Conservation (phyloP, 2,888 invertebrate species). For the Allolobophora icterica region DNA sequence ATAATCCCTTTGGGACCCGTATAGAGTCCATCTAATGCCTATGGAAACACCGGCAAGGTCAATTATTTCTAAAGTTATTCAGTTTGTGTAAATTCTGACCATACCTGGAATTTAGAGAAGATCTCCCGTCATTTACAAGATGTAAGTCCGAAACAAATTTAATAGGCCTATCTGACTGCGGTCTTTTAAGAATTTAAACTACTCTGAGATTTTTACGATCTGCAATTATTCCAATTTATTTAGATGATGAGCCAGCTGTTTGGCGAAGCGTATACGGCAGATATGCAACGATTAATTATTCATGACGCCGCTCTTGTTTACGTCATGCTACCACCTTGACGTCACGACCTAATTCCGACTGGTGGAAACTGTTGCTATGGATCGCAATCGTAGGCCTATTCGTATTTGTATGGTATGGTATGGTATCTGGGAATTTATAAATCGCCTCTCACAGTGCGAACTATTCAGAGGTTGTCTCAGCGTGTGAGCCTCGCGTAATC, state of each 20-base stretch:
- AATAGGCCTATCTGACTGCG: neutral
- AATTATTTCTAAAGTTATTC: neutral
- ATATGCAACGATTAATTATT: conserved; percentile 7
- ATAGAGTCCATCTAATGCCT: too few species aligned
- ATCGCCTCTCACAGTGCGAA: too few species aligned
- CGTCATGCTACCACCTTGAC: neutral
- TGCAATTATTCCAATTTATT: neutral
- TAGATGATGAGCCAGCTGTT: conserved; percentile 10
- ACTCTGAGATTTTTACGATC: neutral
- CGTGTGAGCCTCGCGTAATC: too few species aligned
- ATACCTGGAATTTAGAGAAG: neutral
- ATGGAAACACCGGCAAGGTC: too few species aligned
- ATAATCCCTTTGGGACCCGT: too few species aligned
- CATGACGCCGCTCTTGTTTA: neutral
- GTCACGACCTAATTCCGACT: neutral
- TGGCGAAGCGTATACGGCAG: neutral
- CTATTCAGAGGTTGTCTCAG: too few species aligned
- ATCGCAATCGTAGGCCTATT: too few species aligned
- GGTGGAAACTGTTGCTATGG: neutral
- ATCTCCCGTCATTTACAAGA: neutral
- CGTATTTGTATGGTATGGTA: too few species aligned
- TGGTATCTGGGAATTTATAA: too few species aligned
- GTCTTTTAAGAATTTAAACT: neutral
- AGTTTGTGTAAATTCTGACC: neutral
- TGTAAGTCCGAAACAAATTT: conserved; percentile 2